A percentile compares a stretch with the other conserved stretches of the same genome.
phyloP scores from a whole-genome alignment of 2,797 vertebrate genomes.

The Leuciscus waleckii region DNA sequence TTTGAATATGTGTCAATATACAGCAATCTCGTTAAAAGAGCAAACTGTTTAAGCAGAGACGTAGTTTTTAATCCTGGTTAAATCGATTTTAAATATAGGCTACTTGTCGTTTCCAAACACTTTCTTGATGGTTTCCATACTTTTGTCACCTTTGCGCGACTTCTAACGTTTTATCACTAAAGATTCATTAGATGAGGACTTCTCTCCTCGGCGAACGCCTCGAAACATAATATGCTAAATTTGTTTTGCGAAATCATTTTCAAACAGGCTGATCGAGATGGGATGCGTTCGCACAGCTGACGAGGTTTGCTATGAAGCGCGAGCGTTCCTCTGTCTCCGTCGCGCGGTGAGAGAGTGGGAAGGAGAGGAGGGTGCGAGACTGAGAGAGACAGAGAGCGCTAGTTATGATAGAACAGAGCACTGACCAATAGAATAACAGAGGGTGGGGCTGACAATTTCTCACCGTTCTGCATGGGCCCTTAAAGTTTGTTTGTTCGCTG shows the following conservation, averaged over 20 bases:
- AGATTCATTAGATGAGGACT: background rate
- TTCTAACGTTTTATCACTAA: background rate
- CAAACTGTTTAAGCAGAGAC: background rate
- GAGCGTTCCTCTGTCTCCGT: slow-evolving; percentile 38
- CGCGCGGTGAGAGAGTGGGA: slow-evolving; percentile 48
- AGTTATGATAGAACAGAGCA: slow-evolving; percentile 77
- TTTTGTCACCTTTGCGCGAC: background rate
- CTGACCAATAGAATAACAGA: slow-evolving; percentile 76
- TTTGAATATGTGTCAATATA: background rate
- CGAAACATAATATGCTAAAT: slow-evolving; percentile 1
- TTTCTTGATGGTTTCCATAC: slow-evolving; percentile 15
- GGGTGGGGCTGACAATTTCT: slow-evolving; percentile 77
- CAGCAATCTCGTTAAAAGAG: background rate
- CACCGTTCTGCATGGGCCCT: slow-evolving; percentile 82
- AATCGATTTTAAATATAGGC: background rate
- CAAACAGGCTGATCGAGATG: background rate
- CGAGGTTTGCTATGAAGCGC: slow-evolving; percentile 30
- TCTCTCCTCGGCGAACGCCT: background rate
- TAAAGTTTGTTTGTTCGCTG: slow-evolving; percentile 89
- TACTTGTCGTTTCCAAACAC: slow-evolving; percentile 7
- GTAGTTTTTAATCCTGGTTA: background rate
- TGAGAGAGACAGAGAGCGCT: slow-evolving; percentile 47
- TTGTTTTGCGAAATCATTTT: slow-evolving; percentile 16
- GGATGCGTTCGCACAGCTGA: slow-evolving; percentile 38
- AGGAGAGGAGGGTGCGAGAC: slow-evolving; percentile 43